These are phyloP conservation scores for Heliconius melpomene DNA, from an alignment of 1,140 invertebrate genomes.

Conservation along the genomic window DNA sequence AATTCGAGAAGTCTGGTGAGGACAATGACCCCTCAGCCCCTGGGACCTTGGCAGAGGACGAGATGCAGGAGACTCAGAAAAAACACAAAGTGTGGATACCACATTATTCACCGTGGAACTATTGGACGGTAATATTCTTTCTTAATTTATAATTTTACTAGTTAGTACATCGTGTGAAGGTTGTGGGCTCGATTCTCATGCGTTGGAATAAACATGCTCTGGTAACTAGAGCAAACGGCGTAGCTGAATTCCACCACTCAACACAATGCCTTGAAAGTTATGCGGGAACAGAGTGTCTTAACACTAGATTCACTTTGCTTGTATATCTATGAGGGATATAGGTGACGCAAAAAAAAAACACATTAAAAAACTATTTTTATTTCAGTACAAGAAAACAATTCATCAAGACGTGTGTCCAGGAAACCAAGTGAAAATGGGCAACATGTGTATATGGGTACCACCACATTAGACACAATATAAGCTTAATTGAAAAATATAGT, in stretches of 20 bases:
- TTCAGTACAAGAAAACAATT: slow-evolving; percentile 55
- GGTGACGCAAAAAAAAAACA: no score
- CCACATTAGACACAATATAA: background rate
- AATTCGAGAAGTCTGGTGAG: slow-evolving; percentile 40
- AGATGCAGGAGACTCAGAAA: slow-evolving; percentile 1
- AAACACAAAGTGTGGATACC: slow-evolving; percentile 36
- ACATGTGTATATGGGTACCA: slow-evolving; percentile 43
- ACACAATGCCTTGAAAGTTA: no score
- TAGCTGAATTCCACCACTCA: no score
- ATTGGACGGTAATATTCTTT: slow-evolving; percentile 53
- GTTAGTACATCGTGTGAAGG: background rate
- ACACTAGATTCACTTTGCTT: no score
- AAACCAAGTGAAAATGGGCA: slow-evolving; percentile 42
- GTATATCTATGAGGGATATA: no score
- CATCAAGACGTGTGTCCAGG: slow-evolving; percentile 50
- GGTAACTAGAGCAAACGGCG: no score
- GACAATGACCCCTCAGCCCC: slow-evolving; percentile 35
- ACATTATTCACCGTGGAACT: slow-evolving; percentile 53
- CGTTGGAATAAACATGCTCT: no score
- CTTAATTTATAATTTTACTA: background rate
- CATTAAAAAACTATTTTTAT: background rate
- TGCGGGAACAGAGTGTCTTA: no score
- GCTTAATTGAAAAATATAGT: background rate
- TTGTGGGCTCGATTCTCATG: no score
- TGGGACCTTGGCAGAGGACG: slow-evolving; percentile 16